These are phyloP conservation scores for Tiphia femorata DNA, from an alignment of 2,888 invertebrate genomes.

Conservation along the genomic window DNA sequence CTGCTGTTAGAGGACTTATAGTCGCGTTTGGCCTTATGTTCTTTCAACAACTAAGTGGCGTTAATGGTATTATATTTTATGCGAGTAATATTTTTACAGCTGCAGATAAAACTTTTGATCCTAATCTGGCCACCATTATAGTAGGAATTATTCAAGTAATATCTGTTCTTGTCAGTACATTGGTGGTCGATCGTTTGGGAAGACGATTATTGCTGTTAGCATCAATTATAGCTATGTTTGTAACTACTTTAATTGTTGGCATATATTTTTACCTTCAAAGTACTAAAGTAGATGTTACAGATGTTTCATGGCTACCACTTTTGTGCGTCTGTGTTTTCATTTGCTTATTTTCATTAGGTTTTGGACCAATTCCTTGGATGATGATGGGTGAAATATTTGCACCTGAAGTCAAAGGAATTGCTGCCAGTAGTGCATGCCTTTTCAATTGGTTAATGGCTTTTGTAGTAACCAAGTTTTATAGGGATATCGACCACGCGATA, in stretches of 20 bases:
- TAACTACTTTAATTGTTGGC: conserved; percentile 80
- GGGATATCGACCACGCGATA: conserved; percentile 65
- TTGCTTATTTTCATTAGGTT: conserved; percentile 84
- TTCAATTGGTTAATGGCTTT: conserved; percentile 88
- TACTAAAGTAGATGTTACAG: conserved; percentile 62
- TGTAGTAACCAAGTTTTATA: conserved; percentile 82
- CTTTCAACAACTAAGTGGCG: conserved; percentile 89
- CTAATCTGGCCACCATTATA: conserved; percentile 79
- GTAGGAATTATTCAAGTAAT: conserved; percentile 87
- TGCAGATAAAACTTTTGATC: conserved; percentile 74
- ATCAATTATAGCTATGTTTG: conserved; percentile 79
- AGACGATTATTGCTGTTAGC: conserved; percentile 81
- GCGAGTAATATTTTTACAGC: conserved; percentile 79
- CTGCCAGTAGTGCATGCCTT: conserved; percentile 83
- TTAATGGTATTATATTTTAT: conserved; percentile 88
- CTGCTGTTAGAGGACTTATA: conserved; percentile 76
- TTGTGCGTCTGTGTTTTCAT: conserved; percentile 82
- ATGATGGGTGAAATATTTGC: conserved; percentile 87
- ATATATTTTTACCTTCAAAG: conserved; percentile 74
- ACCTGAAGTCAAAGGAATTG: conserved; percentile 82
- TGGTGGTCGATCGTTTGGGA: conserved; percentile 86
- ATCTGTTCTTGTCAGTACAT: conserved; percentile 80
- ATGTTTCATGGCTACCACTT: conserved; percentile 82
- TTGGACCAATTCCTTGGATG: conserved; percentile 91
- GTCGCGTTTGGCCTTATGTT: conserved; percentile 87